Percentiles rank a stretch among this genome's conserved stretches.
These are phyloP conservation scores for Epinotia demarniana DNA, from an alignment of 2,888 invertebrate species.

Conservation along the genomic window DNA sequence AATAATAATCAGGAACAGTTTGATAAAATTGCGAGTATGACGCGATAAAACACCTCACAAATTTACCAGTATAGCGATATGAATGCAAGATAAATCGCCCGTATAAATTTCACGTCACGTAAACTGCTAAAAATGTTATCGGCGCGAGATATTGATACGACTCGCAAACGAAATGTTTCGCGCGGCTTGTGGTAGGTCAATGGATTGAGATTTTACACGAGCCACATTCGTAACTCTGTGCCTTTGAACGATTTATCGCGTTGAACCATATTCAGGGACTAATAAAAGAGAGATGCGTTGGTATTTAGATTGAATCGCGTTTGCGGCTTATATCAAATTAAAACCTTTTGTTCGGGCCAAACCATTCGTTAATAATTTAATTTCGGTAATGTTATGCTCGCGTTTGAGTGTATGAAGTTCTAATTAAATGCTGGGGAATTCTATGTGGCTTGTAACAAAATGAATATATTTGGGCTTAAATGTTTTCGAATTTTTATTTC, in stretches of 20 bases:
- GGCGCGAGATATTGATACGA: constrained; percentile 77
- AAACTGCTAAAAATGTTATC: constrained; percentile 81
- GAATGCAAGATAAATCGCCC: constrained; percentile 81
- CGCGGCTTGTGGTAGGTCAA: constrained; percentile 70
- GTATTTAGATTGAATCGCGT: constrained; percentile 14
- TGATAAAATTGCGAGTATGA: constrained; percentile 64
- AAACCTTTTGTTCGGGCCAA: constrained; percentile 8
- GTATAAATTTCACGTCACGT: constrained; percentile 83
- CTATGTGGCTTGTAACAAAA: neutral
- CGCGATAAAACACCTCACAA: constrained; percentile 78
- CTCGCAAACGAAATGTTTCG: constrained; percentile 66
- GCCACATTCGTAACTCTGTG: constrained; percentile 37
- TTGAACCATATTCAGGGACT: constrained; percentile 18
- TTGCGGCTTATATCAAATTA: constrained; percentile 11
- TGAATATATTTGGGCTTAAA: neutral
- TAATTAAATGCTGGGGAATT: neutral
- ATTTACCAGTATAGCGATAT: constrained; percentile 77
- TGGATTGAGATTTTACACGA: constrained; percentile 58
- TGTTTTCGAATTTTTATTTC: too few species aligned
- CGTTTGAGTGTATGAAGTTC: neutral
- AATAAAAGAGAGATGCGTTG: constrained; percentile 19
- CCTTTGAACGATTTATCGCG: constrained; percentile 18
- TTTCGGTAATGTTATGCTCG: neutral
- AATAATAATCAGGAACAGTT: constrained; percentile 61
- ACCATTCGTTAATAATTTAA: constrained; percentile 17